Evolutionary conservation across 2,888 invertebrate genomes (phyloP).

Genomic region (Zaprionus bogoriensis): DNA sequence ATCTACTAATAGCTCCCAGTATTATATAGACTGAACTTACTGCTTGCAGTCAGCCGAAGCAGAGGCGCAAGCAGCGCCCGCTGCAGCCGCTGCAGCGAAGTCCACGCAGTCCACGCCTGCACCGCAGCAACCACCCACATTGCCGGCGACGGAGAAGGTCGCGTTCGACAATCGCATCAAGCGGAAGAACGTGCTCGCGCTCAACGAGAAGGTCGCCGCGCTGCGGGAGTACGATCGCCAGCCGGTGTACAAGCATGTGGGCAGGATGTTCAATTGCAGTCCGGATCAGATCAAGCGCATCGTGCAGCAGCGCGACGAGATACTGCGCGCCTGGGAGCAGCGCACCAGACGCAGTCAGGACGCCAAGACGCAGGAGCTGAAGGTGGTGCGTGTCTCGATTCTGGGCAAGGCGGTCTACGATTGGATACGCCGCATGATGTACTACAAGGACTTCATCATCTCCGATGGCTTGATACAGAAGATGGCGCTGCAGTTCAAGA

Average conservation of each 20-base stretch:
- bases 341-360: constrained; percentile 76
- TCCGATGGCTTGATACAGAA: constrained; percentile 80
- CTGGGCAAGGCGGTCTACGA: constrained; percentile 80
- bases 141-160: constrained; percentile 69
- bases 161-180: constrained; percentile 81
- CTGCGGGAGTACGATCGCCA: constrained; percentile 80
- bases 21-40: constrained; percentile 1
- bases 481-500: constrained; percentile 81
- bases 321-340: constrained; percentile 80
- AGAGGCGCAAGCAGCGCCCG: constrained; percentile 18
- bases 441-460: constrained; percentile 80
- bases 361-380: constrained; percentile 75
- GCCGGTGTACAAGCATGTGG: constrained; percentile 81
- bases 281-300: constrained; percentile 82
- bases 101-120: neutral
- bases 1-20: neutral
- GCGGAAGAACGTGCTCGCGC: constrained; percentile 80
- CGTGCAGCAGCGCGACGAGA: constrained; percentile 77
- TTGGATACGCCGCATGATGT: constrained; percentile 82
- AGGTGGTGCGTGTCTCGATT: constrained; percentile 79
- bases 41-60: constrained; percentile 25
- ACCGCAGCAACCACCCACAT: constrained; percentile 20
- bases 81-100: constrained; percentile 4
- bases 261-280: constrained; percentile 80
- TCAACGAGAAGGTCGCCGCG: constrained; percentile 81